Conservation (phyloP, 2,888 invertebrate species). For the Dicranocentrus wangi region DNA sequence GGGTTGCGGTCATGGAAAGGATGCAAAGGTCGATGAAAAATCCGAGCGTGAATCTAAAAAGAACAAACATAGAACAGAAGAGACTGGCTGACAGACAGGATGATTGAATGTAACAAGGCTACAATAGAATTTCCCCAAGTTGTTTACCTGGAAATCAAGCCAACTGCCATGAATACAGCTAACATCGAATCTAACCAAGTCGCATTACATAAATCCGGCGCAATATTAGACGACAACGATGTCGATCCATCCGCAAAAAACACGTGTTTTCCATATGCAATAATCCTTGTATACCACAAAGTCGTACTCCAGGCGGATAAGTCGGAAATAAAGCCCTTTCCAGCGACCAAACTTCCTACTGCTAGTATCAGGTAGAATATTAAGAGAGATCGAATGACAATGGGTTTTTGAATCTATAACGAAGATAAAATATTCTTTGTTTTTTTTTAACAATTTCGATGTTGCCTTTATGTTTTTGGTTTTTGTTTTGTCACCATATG, state of each 20-base stretch:
- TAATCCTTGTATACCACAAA: conserved; percentile 39
- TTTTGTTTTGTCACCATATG: too few species aligned
- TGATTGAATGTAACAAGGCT: too few species aligned
- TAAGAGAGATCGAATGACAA: conserved; percentile 17
- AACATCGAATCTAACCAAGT: not conserved
- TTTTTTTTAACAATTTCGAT: not conserved
- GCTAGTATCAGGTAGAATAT: conserved; percentile 24
- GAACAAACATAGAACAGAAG: not conserved
- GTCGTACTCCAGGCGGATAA: conserved; percentile 18
- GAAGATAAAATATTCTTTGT: not conserved
- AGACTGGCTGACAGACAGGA: too few species aligned
- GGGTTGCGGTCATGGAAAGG: conserved; percentile 15
- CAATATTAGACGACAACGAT: not conserved
- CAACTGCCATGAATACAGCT: conserved; percentile 1
- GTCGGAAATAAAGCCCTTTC: conserved; percentile 33
- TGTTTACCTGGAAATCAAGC: conserved; percentile 16
- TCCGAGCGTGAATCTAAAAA: conserved; percentile 17
- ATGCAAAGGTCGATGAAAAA: conserved; percentile 52
- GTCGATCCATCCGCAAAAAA: conserved; percentile 25
- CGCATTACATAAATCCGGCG: conserved; percentile 10
- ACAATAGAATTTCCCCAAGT: too few species aligned
- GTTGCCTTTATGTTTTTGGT: too few species aligned
- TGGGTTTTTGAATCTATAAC: conserved; percentile 15
- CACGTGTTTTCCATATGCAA: conserved; percentile 13
- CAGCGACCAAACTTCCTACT: conserved; percentile 16